A percentile compares a stretch with the other conserved stretches of the same genome.
Evolutionary conservation across 2,113 vertebrate species (phyloP).

Genomic region (Sinocyclocheilus anshuiensis): DNA sequence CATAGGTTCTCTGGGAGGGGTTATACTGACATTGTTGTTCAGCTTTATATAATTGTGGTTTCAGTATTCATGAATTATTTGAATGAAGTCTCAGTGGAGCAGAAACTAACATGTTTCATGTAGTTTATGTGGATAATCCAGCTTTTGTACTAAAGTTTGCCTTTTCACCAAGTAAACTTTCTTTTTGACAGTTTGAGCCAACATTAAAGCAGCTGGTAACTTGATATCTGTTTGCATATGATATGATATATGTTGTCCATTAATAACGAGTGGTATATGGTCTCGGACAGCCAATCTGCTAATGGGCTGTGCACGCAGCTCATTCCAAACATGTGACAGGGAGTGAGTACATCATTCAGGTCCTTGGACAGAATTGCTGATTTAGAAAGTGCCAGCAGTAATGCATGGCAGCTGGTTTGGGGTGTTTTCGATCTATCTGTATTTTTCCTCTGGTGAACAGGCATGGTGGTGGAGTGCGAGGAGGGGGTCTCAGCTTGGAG

Average conservation of each 20-base stretch:
- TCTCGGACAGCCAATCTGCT: not conserved
- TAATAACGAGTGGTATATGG: not conserved
- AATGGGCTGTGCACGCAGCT: not conserved
- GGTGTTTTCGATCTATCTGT: conserved; percentile 39
- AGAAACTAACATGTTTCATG: not conserved
- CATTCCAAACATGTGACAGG: conserved; percentile 38
- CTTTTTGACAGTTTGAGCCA: not conserved
- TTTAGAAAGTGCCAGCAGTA: conserved; percentile 42
- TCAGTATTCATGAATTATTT: conserved; percentile 3
- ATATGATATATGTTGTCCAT: not conserved
- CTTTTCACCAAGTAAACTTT: not conserved
- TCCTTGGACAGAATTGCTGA: conserved; percentile 39
- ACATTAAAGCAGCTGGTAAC: not conserved
- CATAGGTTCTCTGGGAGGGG: not conserved
- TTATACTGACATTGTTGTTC: not conserved
- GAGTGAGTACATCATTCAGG: conserved; percentile 50
- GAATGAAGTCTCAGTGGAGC: not conserved
- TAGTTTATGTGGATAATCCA: conserved; percentile 5
- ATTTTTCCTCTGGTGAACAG: conserved; percentile 22
- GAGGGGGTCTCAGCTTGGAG: not conserved
- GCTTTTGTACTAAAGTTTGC: conserved; percentile 9
- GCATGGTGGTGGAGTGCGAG: not conserved
- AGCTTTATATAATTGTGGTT: conserved; percentile 5
- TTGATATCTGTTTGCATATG: conserved; percentile 2
- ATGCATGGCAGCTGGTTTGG: conserved; percentile 46